phyloP scores from a whole-genome alignment of 2,113 vertebrate genomes.

The Bagarius yarrelli region DNA sequence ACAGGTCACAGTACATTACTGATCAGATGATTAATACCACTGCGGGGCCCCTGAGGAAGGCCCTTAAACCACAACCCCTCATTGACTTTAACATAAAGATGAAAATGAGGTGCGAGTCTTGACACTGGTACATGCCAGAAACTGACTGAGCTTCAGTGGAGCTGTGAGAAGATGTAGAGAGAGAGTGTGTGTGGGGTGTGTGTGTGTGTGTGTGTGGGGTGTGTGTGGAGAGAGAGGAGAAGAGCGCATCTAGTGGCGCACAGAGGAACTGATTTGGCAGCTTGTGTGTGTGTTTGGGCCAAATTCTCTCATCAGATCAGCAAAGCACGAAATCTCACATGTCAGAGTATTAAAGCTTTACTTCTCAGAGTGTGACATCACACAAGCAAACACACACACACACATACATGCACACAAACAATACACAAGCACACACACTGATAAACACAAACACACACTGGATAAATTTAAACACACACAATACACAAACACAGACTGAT shows the following conservation, averaged over 20 bases:
- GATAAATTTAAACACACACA: neutral
- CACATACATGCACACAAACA: slow-evolving; percentile 6
- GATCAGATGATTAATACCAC: too few relatives aligned
- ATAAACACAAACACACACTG: neutral
- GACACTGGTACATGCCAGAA: too few relatives aligned
- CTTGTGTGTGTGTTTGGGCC: slow-evolving; percentile 4
- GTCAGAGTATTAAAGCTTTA: slow-evolving; percentile 30
- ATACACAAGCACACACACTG: slow-evolving; percentile 7
- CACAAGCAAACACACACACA: neutral
- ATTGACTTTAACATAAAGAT: too few relatives aligned
- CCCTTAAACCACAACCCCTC: too few relatives aligned
- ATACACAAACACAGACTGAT: too few relatives aligned
- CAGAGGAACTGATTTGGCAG: slow-evolving; percentile 27
- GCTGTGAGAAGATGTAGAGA: too few relatives aligned
- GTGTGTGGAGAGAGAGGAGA: slow-evolving; percentile 42
- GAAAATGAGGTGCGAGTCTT: too few relatives aligned
- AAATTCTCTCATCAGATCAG: slow-evolving; percentile 19
- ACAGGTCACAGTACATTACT: neutral
- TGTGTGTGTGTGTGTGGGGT: neutral
- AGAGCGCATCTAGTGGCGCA: slow-evolving; percentile 62
- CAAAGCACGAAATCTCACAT: slow-evolving; percentile 19
- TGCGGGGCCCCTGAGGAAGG: too few relatives aligned
- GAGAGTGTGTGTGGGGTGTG: neutral
- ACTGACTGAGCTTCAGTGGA: neutral
- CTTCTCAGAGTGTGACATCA: slow-evolving; percentile 16